Percentiles rank a stretch among this genome's conserved stretches.
Conservation (phyloP, 2,888 invertebrate species). For the Orthosia incerta region DNA sequence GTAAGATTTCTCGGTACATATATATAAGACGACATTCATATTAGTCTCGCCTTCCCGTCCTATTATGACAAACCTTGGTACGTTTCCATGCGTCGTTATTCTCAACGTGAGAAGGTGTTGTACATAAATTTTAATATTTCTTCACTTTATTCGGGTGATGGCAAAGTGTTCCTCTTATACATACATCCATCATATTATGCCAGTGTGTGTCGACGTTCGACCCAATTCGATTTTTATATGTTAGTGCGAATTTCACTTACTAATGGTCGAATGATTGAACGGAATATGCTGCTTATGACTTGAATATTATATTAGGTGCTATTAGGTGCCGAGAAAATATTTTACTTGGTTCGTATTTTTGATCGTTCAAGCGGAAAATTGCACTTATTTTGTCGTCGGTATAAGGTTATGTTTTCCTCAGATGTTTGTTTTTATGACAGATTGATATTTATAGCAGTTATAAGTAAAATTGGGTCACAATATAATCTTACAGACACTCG, state of each 20-base stretch:
- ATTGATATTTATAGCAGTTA: neutral
- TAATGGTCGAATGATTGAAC: slow-evolving; percentile 62
- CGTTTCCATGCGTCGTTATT: slow-evolving; percentile 41
- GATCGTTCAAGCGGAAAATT: slow-evolving; percentile 19
- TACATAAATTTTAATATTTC: slow-evolving; percentile 69
- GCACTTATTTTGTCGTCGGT: slow-evolving; percentile 7
- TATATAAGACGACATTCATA: slow-evolving; percentile 39
- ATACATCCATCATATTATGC: slow-evolving; percentile 62
- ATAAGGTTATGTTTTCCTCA: neutral
- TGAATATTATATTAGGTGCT: slow-evolving; percentile 59
- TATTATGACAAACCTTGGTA: slow-evolving; percentile 35
- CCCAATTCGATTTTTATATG: slow-evolving; percentile 65
- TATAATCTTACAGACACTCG: too few species aligned
- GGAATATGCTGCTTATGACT: slow-evolving; percentile 61
- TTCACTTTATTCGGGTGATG: slow-evolving; percentile 58
- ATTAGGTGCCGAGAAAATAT: slow-evolving; percentile 29
- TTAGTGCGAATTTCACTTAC: slow-evolving; percentile 60
- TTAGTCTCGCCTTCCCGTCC: slow-evolving; percentile 33
- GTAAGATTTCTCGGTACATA: slow-evolving; percentile 25
- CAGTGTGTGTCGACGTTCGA: slow-evolving; percentile 54
- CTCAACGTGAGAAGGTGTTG: slow-evolving; percentile 42
- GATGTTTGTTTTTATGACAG: neutral
- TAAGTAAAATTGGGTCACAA: too few species aligned
- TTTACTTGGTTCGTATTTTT: slow-evolving; percentile 31
- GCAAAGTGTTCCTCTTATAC: slow-evolving; percentile 41